Evolutionary conservation across 2,888 invertebrate species (phyloP).

Genomic region (Euspilapteryx auroguttella): DNA sequence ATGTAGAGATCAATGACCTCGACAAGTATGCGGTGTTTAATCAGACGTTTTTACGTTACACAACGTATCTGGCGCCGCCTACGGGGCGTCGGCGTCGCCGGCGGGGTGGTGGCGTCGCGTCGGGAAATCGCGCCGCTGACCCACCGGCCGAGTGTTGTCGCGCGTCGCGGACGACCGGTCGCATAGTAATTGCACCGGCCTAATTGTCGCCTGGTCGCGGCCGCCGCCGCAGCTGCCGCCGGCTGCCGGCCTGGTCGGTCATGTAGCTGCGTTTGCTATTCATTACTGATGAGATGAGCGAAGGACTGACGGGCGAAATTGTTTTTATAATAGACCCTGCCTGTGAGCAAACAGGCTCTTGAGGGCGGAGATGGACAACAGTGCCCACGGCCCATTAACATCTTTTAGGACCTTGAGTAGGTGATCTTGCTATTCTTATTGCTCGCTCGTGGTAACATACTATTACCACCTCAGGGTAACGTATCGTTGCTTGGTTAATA

Average conservation of each 20-base stretch:
- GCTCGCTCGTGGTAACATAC: too few relatives aligned
- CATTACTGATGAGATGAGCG: slow-evolving; percentile 24
- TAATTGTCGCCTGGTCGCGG: slow-evolving; percentile 27
- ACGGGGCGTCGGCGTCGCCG: slow-evolving; percentile 7
- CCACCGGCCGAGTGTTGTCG: slow-evolving; percentile 39
- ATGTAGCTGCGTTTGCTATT: slow-evolving; percentile 44
- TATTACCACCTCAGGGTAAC: too few relatives aligned
- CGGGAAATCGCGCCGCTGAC: slow-evolving; percentile 52
- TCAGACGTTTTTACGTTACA: slow-evolving; percentile 42
- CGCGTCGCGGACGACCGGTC: slow-evolving; percentile 13
- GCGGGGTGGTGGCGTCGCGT: slow-evolving; percentile 13
- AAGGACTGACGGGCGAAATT: slow-evolving; percentile 36
- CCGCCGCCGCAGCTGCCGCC: slow-evolving; percentile 13
- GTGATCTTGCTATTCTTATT: neutral
- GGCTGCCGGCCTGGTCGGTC: slow-evolving; percentile 11
- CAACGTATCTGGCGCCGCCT: slow-evolving; percentile 27
- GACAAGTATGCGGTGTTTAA: slow-evolving; percentile 21
- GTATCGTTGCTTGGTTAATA: too few relatives aligned
- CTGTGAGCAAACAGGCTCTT: slow-evolving; percentile 23
- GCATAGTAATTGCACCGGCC: slow-evolving; percentile 50
- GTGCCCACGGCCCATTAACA: slow-evolving; percentile 29
- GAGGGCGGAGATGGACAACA: slow-evolving; percentile 23
- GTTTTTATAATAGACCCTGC: slow-evolving; percentile 45
- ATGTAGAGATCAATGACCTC: slow-evolving; percentile 31
- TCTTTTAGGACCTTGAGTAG: slow-evolving; percentile 16